Base-by-base conservation (phyloP, 2,888 invertebrate genomes). In the Digitonthophagus gazella region DNA sequence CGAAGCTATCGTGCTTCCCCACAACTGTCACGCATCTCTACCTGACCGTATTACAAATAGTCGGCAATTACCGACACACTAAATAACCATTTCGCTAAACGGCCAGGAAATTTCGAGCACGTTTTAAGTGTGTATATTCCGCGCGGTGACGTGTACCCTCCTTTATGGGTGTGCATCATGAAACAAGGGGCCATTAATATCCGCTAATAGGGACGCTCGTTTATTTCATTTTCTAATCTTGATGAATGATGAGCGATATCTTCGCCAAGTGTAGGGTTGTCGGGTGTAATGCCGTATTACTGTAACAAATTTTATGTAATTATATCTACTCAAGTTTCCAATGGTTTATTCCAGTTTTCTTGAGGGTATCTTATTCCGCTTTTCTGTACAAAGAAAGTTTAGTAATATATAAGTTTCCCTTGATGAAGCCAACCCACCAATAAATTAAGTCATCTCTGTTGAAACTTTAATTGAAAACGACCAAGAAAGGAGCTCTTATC, bases 31-130 rank as follows among this genome's bases (percentile, higher is more conserved):
- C 69, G 69, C 69, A 66, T 69, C 15, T 66, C 66, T 66, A 69
- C 69, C 66, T 69, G 69, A 66, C 69, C 63, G 44, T 66, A 69
- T 64, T 69, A 69, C 66, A 64, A 69, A 69, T 65, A 55, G 66
- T 15, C 66, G 57, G 63, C 56, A 66, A 69, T 69, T 69, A 66
- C 66, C 58, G 66, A 69, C 55, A 61, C 64, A 66, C 58, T 57
- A 66, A 68, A 63, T 65, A 68, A 64, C 65, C 56, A 68, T 68
- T 68, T 56, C 64, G 64, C 57, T 68, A 68, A 64, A 65, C 58
- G 58, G 28, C 8, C 68, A 58, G 44, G 65, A 65, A 65, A 68
- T 68, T 68, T 68, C 68, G 22, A 68, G 64, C 68, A 65, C 58
- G 68, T 68, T 58, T 58, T 64, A 57, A 64, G 57, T 64, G 56